Evolutionary conservation across 1,140 invertebrate species (phyloP), one percentile per base, ranked within the genome.

Genomic region (Zaprionus gabonicus): DNA sequence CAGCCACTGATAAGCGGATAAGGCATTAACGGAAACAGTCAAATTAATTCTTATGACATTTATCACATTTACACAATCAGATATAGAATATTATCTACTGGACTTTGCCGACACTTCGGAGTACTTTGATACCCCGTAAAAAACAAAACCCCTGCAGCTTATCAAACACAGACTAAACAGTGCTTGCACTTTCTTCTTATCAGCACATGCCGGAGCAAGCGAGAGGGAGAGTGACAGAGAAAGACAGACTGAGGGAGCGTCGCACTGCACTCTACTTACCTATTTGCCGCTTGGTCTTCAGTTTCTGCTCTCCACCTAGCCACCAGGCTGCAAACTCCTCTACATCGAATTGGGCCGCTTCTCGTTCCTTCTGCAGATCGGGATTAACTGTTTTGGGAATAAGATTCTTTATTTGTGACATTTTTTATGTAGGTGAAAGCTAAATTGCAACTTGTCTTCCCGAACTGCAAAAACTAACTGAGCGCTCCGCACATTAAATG

Each of bases 291-390:
- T 91, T 95, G 82, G 95, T 94, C 49, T 93, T 92, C 0, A 97
- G 96, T 93, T 97, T 97, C 27, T 96, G 94, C 58, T 92, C 88
- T 36, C 95, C 95, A 28, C 97, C 97, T 93, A 98, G 96, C 38
- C 97, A 93, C 62, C 97, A 94, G 92, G 96, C 93, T 0, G 96
- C 97, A 68, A 98, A 93, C 93, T 98, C 97, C 66, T 93, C 91
- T 2, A 95, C 93, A 91, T 96, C 93, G 88, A 98, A 98, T 2
- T 94, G 95, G 73, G 96, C 97, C 71, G 94, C 95, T 25, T 95
- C 92, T 67, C 97, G 94, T 93, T 98, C 97, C 68, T 94, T 95
- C 80, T 94, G 93, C 63, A 98, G 93, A 94, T 98, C 97, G 12
- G 87, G 80, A 78, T 92, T 92, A 12, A 92, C 70, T n/a, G 80